A percentile compares a stretch with the other conserved stretches of the same genome.
Evolutionary conservation across 2,888 invertebrate species (phyloP).

Genomic region (Tanypteryx hageni): DNA sequence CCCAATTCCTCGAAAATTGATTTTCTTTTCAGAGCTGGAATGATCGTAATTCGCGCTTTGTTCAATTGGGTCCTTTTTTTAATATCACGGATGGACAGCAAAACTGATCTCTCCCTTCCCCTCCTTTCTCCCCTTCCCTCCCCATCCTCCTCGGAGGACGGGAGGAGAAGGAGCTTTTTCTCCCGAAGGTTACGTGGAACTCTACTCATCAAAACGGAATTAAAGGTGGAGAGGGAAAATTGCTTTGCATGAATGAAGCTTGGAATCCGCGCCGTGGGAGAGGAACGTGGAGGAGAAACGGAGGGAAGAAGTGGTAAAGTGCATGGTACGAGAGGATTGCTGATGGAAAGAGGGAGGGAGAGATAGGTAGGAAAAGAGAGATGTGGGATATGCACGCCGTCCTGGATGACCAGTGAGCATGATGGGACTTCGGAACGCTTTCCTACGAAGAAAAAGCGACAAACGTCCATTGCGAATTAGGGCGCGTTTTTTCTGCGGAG

Average conservation of each 20-base stretch:
- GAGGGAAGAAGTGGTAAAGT: background rate
- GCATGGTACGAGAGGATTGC: too few relatives aligned
- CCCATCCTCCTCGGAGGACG: too few relatives aligned
- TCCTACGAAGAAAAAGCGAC: too few relatives aligned
- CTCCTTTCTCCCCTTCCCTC: too few relatives aligned
- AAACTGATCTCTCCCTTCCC: too few relatives aligned
- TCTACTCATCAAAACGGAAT: conserved; percentile 26
- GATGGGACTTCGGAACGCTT: too few relatives aligned
- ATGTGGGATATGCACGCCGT: too few relatives aligned
- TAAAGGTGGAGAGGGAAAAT: background rate
- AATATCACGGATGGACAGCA: background rate
- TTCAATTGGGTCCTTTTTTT: background rate
- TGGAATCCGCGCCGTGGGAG: background rate
- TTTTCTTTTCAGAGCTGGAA: background rate
- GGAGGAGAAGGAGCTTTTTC: background rate
- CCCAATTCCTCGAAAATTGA: background rate
- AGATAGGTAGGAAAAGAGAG: background rate
- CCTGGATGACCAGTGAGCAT: too few relatives aligned
- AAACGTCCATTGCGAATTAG: too few relatives aligned
- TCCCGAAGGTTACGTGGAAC: background rate
- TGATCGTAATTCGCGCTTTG: conserved; percentile 11
- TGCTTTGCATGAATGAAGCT: conserved; percentile 2
- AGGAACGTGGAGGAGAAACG: background rate
- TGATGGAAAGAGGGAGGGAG: background rate
- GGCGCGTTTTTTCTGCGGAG: too few relatives aligned